Evolutionary conservation across 2,113 vertebrate genomes (phyloP).

Genomic region (Octodon degus): DNA sequence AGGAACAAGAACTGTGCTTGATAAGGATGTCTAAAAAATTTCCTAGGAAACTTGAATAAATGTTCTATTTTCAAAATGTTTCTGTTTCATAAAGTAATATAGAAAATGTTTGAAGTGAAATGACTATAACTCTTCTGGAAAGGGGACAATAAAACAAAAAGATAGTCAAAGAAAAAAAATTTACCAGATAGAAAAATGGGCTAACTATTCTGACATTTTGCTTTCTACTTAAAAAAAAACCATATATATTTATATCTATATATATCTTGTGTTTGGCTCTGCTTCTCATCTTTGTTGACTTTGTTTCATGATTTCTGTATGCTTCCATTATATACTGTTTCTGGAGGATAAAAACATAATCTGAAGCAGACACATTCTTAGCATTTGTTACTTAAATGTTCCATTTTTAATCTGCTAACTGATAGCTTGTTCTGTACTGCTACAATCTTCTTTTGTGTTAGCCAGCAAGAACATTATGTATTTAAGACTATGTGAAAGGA

Average conservation of each 20-base stretch:
- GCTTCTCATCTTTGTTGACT: background rate
- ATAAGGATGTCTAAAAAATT: background rate
- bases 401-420: slow-evolving; percentile 41
- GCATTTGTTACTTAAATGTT: slow-evolving; percentile 33
- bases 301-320: slow-evolving; percentile 45
- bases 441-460: slow-evolving; percentile 53
- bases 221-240: slow-evolving; percentile 10
- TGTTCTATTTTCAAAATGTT: background rate
- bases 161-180: background rate
- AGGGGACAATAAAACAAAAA: background rate
- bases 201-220: slow-evolving; percentile 17
- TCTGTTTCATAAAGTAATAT: background rate
- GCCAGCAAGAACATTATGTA: slow-evolving; percentile 47
- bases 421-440: background rate
- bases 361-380: slow-evolving; percentile 37
- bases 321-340: slow-evolving; percentile 1
- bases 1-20: slow-evolving; percentile 11
- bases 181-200: background rate
- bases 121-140: background rate
- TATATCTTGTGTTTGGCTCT: background rate
- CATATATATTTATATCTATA: too few relatives aligned
- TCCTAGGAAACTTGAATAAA: background rate
- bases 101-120: background rate
- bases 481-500: slow-evolving; percentile 13
- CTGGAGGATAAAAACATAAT: background rate